These are phyloP conservation scores for Verasper variegatus DNA, from an alignment of 2,113 vertebrate genomes.

Conservation along the genomic window DNA sequence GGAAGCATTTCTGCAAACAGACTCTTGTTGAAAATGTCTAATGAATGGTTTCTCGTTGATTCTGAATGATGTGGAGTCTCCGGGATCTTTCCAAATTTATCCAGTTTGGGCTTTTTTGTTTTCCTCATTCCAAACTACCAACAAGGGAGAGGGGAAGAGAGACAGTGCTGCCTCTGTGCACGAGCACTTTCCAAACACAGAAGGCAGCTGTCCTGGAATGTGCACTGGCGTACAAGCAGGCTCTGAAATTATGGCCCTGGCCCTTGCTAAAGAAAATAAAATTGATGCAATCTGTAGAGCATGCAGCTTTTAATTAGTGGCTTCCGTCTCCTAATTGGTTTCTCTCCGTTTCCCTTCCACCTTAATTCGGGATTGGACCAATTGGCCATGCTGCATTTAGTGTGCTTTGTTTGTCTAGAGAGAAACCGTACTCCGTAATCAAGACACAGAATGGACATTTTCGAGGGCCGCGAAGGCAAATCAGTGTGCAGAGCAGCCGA, in stretches of 20 bases:
- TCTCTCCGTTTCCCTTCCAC: conserved; percentile 61
- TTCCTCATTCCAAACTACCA: conserved; percentile 51
- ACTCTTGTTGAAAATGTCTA: conserved; percentile 68
- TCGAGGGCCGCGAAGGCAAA: conserved; percentile 39
- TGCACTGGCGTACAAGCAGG: conserved; percentile 57
- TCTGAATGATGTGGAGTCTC: conserved; percentile 53
- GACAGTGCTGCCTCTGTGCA: conserved; percentile 70
- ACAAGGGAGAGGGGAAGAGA: conserved; percentile 41
- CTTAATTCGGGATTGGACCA: conserved; percentile 69
- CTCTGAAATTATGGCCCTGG: conserved; percentile 75
- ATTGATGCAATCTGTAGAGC: conserved; percentile 83
- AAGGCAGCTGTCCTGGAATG: conserved; percentile 72
- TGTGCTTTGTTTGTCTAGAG: conserved; percentile 79
- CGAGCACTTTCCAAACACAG: conserved; percentile 61
- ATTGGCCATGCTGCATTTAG: conserved; percentile 76
- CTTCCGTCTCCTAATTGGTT: conserved; percentile 84
- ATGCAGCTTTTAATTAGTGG: conserved; percentile 85
- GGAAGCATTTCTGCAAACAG: conserved; percentile 73
- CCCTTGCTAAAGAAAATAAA: conserved; percentile 80
- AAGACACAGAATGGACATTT: conserved; percentile 63
- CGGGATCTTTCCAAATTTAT: conserved; percentile 53
- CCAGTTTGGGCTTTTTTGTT: conserved; percentile 45
- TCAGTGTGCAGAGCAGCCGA: conserved; percentile 33
- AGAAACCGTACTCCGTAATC: conserved; percentile 80
- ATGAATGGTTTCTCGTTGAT: conserved; percentile 71